These are phyloP conservation scores for Eonycteris spelaea DNA, from an alignment of 2,113 vertebrate species.

Conservation along the genomic window DNA sequence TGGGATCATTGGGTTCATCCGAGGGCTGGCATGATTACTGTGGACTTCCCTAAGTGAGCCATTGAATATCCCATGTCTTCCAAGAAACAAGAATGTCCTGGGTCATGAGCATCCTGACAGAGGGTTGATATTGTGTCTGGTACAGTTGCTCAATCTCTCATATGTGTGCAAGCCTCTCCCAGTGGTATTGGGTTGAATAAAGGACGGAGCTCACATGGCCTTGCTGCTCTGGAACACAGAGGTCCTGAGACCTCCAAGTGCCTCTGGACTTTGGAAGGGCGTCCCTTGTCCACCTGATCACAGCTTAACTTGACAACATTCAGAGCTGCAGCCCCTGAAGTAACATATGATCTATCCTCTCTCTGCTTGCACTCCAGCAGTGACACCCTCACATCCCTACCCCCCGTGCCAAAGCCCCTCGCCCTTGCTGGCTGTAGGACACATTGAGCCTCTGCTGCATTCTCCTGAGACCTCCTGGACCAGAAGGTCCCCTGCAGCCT, in stretches of 20 bases:
- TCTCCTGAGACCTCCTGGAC: background rate
- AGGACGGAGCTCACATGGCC: rapidly evolving
- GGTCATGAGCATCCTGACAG: rapidly evolving
- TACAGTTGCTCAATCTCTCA: background rate
- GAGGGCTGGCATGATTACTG: background rate
- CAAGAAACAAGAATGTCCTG: background rate
- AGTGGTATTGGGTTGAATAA: background rate
- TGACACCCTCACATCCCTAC: background rate
- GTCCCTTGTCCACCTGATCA: background rate
- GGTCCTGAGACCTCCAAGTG: background rate
- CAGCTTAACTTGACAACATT: background rate
- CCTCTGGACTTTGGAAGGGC: background rate
- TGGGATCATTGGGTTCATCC: too few relatives aligned
- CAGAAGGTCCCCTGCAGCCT: background rate
- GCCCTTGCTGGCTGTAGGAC: background rate
- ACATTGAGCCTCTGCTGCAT: background rate
- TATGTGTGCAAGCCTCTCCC: background rate
- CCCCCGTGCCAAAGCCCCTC: background rate
- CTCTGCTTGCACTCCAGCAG: background rate
- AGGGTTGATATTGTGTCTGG: background rate
- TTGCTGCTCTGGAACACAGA: background rate
- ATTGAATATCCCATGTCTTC: background rate
- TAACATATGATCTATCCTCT: background rate
- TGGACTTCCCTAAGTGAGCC: background rate
- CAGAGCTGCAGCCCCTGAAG: background rate